phyloP scores from a whole-genome alignment of 2,113 vertebrate species.

The Uria aalge region DNA sequence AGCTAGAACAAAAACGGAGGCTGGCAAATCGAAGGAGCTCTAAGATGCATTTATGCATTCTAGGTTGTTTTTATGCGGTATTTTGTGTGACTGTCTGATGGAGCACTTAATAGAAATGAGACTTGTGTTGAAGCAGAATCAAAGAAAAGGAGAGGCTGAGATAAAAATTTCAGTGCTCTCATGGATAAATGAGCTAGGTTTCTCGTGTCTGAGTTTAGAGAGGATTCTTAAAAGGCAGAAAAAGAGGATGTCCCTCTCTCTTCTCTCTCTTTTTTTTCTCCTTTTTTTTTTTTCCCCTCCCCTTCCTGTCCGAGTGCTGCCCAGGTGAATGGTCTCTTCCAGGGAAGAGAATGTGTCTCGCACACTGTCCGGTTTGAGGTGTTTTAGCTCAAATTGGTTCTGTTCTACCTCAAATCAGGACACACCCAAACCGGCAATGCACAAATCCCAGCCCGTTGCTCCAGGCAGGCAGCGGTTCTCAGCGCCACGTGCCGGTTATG shows the following conservation, averaged over 20 bases:
- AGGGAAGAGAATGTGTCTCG: not conserved
- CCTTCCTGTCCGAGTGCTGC: not conserved
- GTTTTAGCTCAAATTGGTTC: too few relatives aligned
- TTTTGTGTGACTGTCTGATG: not conserved
- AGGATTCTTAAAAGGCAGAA: not conserved
- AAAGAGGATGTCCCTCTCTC: not conserved
- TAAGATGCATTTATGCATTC: not conserved
- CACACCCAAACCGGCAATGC: too few relatives aligned
- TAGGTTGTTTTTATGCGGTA: not conserved
- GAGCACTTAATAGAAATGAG: not conserved
- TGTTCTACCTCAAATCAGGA: too few relatives aligned
- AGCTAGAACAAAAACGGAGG: not conserved
- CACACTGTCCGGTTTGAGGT: too few relatives aligned
- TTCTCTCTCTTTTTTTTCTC: too few relatives aligned
- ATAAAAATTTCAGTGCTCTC: not conserved
- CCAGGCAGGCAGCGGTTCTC: not conserved
- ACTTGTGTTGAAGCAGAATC: not conserved
- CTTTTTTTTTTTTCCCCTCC: too few relatives aligned
- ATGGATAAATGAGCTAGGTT: not conserved
- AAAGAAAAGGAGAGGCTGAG: not conserved
- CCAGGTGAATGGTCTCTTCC: not conserved
- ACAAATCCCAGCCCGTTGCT: rapidly evolving
- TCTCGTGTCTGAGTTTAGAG: not conserved
- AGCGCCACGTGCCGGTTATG: rapidly evolving
- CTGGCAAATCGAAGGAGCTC: not conserved